These are phyloP conservation scores for Entomobrya proxima DNA, from an alignment of 2,888 invertebrate species.

Conservation along the genomic window DNA sequence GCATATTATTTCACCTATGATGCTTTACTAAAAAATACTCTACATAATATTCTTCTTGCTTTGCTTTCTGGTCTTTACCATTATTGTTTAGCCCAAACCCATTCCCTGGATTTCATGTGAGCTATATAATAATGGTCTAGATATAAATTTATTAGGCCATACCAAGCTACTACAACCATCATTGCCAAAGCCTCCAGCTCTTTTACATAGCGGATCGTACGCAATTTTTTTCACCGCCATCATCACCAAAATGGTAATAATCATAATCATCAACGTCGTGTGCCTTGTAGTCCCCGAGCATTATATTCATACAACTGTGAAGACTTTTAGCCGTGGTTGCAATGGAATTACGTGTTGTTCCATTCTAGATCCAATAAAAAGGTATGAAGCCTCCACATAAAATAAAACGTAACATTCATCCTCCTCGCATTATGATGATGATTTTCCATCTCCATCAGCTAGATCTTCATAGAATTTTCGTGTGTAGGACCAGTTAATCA, in stretches of 20 bases:
- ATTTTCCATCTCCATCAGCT: neutral
- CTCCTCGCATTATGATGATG: neutral
- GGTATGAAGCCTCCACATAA: constrained; percentile 7
- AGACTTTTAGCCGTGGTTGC: neutral
- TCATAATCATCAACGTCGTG: constrained; percentile 48
- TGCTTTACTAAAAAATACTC: neutral
- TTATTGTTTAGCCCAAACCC: neutral
- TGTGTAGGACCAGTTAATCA: constrained; percentile 62
- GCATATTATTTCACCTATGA: neutral
- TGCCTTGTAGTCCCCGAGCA: constrained; percentile 60
- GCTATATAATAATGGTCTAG: constrained; percentile 1
- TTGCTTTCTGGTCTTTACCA: too few relatives aligned
- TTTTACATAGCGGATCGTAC: constrained; percentile 35
- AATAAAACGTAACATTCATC: constrained; percentile 4
- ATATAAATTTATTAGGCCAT: constrained; percentile 29
- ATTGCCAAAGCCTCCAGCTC: constrained; percentile 25
- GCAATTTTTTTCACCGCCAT: constrained; percentile 30
- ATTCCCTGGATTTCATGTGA: constrained; percentile 8
- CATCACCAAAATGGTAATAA: constrained; percentile 44
- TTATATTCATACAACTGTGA: neutral
- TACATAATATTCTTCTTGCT: neutral
- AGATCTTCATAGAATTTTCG: constrained; percentile 38
- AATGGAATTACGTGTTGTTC: neutral
- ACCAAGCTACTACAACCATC: neutral
- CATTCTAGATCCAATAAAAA: constrained; percentile 35